phyloP scores from a whole-genome alignment of 2,797 vertebrate species.

The Mormyrops attenuatus region DNA sequence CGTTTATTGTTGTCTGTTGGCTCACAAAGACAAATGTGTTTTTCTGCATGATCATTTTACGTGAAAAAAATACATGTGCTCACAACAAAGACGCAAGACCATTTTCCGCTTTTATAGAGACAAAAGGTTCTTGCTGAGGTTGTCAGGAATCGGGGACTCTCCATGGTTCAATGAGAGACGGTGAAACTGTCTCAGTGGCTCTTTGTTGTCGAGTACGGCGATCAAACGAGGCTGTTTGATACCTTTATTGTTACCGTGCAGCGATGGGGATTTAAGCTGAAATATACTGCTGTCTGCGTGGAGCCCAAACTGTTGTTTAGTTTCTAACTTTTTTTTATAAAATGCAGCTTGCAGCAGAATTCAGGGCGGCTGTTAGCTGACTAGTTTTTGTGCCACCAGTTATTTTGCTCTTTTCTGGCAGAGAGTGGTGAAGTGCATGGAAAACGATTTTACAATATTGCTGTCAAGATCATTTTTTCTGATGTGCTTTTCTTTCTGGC shows the following conservation, averaged over 20 bases:
- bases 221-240: background rate
- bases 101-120: background rate
- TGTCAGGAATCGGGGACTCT: background rate
- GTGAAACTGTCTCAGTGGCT: background rate
- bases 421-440: slow-evolving; percentile 32
- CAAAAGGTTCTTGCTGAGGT: background rate
- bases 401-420: slow-evolving; percentile 18
- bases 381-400: background rate
- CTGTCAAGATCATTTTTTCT: slow-evolving; percentile 53
- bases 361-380: background rate
- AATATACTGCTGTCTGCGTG: background rate
- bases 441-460: slow-evolving; percentile 47
- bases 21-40: background rate
- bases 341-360: background rate
- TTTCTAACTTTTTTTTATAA: background rate
- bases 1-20: background rate
- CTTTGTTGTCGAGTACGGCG: background rate
- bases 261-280: background rate
- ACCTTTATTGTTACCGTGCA: background rate
- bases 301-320: background rate
- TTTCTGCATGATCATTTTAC: background rate
- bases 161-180: background rate
- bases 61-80: background rate
- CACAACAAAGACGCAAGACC: background rate
- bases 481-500: slow-evolving; percentile 54